Evolutionary conservation across 2,113 vertebrate species (phyloP).

Genomic region (Perca flavescens): DNA sequence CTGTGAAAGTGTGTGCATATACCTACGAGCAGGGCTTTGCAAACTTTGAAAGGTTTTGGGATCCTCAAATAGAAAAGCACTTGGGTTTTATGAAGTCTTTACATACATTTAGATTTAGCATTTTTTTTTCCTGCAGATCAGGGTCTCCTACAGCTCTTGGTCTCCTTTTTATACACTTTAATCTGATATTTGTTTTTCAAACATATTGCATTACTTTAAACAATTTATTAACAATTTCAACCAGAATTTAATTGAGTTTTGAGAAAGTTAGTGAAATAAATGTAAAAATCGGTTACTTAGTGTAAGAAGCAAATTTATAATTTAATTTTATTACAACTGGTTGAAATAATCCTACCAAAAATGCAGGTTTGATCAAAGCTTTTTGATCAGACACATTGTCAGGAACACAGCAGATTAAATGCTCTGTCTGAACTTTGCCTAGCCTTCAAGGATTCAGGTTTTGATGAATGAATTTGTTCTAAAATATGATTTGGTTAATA

Average conservation of each 20-base stretch:
- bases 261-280: background rate
- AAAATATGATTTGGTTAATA: background rate
- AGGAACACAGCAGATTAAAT: background rate
- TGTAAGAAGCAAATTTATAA: background rate
- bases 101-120: constrained; percentile 3
- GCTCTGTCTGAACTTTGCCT: too few relatives aligned
- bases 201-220: background rate
- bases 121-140: background rate
- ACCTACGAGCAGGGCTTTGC: constrained; percentile 16
- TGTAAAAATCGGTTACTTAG: background rate
- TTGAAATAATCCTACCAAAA: constrained; percentile 19
- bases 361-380: background rate
- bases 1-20: background rate
- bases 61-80: constrained; percentile 26
- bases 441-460: background rate
- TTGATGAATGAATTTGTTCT: background rate
- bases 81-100: constrained; percentile 16
- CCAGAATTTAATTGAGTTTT: background rate
- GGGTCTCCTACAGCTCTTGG: background rate
- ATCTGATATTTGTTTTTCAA: background rate
- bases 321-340: constrained; percentile 11
- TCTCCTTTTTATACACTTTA: background rate
- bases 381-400: constrained; percentile 2
- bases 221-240: background rate
- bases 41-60: constrained; percentile 46